Base-by-base conservation (phyloP, 2,113 vertebrate genomes). In the Hippocampus mohnikei region DNA sequence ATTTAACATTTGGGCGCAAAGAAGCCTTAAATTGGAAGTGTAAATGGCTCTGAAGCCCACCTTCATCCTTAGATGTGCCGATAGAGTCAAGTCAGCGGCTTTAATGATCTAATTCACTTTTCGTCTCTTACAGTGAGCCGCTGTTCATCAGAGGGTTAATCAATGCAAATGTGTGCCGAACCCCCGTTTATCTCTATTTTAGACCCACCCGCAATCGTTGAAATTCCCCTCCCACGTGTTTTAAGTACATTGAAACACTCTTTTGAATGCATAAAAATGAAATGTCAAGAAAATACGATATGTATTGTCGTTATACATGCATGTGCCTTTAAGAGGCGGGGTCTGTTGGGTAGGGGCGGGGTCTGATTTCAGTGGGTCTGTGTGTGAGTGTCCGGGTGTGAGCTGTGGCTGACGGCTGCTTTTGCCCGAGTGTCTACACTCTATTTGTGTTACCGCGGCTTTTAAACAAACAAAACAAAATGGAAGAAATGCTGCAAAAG, bases 1-100 rank as follows among this genome's bases (percentile, higher is more conserved):
- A 90, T 92, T 90, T 91, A 91, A 89, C 83, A 88, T 83, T 87
- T 87, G 75, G 77, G 84, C 84, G 83, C 81, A 90, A 90, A 91
- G 82, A 84, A 86, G 77, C 69, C 73, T 77, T 87, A 89, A 91
- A 90, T 90, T 84, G 88, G 85, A 87, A 89, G 80, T 85, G 82
- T 86, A 88, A 90, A 90, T 87, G 85, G 86, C 81, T 84, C 64
- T 58, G 58, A 29, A 65, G 75, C 76, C 85, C 81, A 80, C 81
- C 87, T 81, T 80, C 86, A 77, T 85, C 88, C 64, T 87, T 81
- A 89, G 72, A 88, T 87, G 84, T 77, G 73, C 76, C 85, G 80
- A 79, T 74, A 72, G 77, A 75, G 37, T 42, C 33, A 64, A 5
- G 10, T 42, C 61, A 23, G 40, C 8, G 13, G 63, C 11, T 65